Base-by-base conservation (phyloP, 1,140 invertebrate species). In the Papilio polytes region DNA sequence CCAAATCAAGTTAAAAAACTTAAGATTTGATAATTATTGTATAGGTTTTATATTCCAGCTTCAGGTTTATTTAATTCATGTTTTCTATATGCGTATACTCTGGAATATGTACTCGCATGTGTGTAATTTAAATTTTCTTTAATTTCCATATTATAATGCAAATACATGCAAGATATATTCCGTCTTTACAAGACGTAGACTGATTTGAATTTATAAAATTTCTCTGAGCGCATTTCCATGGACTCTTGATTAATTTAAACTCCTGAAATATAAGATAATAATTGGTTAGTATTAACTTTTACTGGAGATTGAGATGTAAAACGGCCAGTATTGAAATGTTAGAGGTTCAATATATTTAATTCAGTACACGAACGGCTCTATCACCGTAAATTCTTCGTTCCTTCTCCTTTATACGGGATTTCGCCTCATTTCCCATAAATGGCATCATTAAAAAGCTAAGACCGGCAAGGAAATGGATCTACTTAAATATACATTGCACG, bases 401-500 rank as follows among this genome's bases (percentile, higher is more conserved):
- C 82, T 90, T 85, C 87, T 86, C 87, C 89, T 90, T 91, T 86
- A 88, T 85, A 81, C 86, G 85, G 85, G 84, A 86, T 85, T 78
- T 78, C 56, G 77, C 86, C 89, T 85, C 85, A 83, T 87, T 86
- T 82, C 82, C 87, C 89, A 89, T 92, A 93, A 93, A 92, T 90
- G 88, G 88, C 82, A 77, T 87, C 88, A 90, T 94, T 92, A 93
- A 92, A 92, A 92, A 89, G 88, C 92, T 92, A 89, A 91, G 86
- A 90, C 87, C 80, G 85, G 82, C 85, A 80, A 80, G 85, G 84
- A 85, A 88, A 87, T 86, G 84, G 86, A 87, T 84, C 89, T 89
- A 88, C 90, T 94, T 92, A 89, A 91, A 89, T 94, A 94, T 92
- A 92, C 91, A 91, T 91, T 87, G 92, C 91, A 94, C 91, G 92